phyloP scores from a whole-genome alignment of 1,140 invertebrate species.

The Drosophila ambigua region DNA sequence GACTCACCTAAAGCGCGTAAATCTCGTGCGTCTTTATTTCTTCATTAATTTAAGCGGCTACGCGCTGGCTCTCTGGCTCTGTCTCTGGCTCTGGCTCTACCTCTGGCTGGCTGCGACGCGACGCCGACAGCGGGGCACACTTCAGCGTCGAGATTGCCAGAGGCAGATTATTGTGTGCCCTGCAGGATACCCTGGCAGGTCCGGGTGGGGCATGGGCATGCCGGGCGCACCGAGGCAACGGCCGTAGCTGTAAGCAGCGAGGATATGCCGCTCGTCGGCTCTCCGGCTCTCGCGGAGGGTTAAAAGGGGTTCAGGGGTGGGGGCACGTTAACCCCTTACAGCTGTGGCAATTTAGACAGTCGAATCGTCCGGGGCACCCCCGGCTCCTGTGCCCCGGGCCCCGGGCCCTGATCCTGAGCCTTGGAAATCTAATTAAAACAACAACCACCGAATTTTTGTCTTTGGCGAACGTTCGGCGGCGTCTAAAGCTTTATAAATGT shows the following conservation, averaged over 20 bases:
- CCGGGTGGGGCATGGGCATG: conserved; percentile 12
- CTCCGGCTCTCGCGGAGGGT: no score
- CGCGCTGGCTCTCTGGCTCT: conserved; percentile 19
- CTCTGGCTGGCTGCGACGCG: no score
- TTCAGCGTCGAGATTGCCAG: conserved; percentile 64
- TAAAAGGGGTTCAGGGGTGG: conserved; percentile 8
- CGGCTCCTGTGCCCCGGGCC: neutral
- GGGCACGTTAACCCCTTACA: conserved; percentile 70
- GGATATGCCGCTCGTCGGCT: no score
- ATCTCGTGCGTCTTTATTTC: conserved; percentile 82
- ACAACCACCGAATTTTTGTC: conserved; percentile 81
- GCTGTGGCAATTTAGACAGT: conserved; percentile 79
- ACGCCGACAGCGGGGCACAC: conserved; percentile 35
- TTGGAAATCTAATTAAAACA: conserved; percentile 82
- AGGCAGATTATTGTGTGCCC: conserved; percentile 63
- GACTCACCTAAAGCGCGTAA: conserved; percentile 73
- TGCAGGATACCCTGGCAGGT: conserved; percentile 23
- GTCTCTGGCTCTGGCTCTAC: neutral
- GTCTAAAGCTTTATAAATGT: conserved; percentile 80
- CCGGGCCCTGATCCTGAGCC: conserved; percentile 43
- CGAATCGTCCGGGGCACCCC: conserved; percentile 40
- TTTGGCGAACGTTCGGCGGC: conserved; percentile 44
- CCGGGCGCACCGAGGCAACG: no score
- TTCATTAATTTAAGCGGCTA: conserved; percentile 82
- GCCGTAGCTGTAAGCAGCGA: no score